Base-by-base conservation (phyloP, 2,113 vertebrate species). In the Myrmecophaga tridactyla region DNA sequence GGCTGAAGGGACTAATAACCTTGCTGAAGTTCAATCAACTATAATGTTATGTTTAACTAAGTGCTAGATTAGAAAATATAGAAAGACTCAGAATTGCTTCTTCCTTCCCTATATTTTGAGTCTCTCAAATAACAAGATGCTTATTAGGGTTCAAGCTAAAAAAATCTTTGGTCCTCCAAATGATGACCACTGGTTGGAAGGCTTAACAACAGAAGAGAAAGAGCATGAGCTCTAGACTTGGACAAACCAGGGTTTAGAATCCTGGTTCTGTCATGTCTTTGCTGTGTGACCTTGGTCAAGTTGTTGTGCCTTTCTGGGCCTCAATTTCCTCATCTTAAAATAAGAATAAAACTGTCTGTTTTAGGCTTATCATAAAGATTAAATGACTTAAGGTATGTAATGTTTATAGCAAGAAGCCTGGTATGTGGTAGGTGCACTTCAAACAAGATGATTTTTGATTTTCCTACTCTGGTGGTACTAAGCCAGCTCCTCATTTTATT, bases 401-500 rank as follows among this genome's bases (percentile, higher is more conserved):
- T n/a, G 51, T 92, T 93, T 89, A 58, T 75, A 95, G 86, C 36
- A 48, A 83, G n/a, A 41, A 75, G n/a, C 60, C 65, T 92, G 48
- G 20, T 87, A 93, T 83, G 1, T 18, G 21, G 17, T 43, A 83
- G 48, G 39, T 81, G 4, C 6, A 76, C n/a, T 92, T 82, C 60
- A 90, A 92, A 90, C 90, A 92, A 77, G 53, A 56, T 48, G 20
- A 73, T 94, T 96, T 92, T 90, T 69, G 20, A 73, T 94, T 96
- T 92, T 90, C 75, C 60, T 86, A 83, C 27, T 73, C 58, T 91
- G 48, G 91, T 82, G 46, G 29, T 76, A 41, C 14, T 90, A 92
- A 96, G 82, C 80, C 77, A 89, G 69, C 87, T 94, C 94, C 51
- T 94, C 92, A 93, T 81, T 97, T 97, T 95, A 96, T 96, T 96